phyloP scores from a whole-genome alignment of 2,888 invertebrate species.

The Phalera bucephala region DNA sequence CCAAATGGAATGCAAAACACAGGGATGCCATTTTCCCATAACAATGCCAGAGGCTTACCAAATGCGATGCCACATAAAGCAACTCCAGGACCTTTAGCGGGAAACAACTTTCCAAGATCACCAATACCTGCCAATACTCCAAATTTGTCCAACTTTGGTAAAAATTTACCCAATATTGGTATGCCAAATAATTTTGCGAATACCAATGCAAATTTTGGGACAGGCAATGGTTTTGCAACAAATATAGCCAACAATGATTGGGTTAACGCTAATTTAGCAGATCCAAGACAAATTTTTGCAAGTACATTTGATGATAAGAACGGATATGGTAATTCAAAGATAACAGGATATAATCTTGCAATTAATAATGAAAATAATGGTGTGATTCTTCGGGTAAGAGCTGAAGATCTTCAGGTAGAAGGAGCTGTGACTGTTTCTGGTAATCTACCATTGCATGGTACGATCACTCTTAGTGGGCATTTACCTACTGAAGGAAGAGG shows the following conservation, averaged over 20 bases:
- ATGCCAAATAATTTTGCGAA: background rate
- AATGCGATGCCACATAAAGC: background rate
- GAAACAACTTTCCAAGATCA: too few species aligned
- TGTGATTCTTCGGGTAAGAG: conserved; percentile 24
- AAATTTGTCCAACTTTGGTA: conserved; percentile 1
- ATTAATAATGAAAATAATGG: conserved; percentile 7
- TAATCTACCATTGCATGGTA: conserved; percentile 53
- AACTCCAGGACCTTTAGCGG: too few species aligned
- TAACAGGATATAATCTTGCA: conserved; percentile 2
- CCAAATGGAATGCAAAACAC: conserved; percentile 15
- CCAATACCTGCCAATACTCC: background rate
- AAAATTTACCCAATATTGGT: too few species aligned
- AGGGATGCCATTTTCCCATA: conserved; percentile 6
- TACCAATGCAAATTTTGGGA: background rate
- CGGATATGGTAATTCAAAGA: background rate
- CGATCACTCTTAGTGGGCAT: conserved; percentile 50
- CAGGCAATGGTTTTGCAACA: too few species aligned
- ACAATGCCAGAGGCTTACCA: conserved; percentile 7
- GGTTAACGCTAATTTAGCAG: conserved; percentile 6
- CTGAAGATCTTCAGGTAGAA: conserved; percentile 55
- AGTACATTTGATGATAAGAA: too few species aligned
- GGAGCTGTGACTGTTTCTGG: conserved; percentile 55
- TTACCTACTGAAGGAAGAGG: conserved; percentile 52
- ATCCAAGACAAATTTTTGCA: conserved; percentile 8
- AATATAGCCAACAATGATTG: conserved; percentile 1